A percentile compares a stretch with the other conserved stretches of the same genome.
Evolutionary conservation across 2,888 invertebrate genomes (phyloP).

Genomic region (Chouioia cunea): DNA sequence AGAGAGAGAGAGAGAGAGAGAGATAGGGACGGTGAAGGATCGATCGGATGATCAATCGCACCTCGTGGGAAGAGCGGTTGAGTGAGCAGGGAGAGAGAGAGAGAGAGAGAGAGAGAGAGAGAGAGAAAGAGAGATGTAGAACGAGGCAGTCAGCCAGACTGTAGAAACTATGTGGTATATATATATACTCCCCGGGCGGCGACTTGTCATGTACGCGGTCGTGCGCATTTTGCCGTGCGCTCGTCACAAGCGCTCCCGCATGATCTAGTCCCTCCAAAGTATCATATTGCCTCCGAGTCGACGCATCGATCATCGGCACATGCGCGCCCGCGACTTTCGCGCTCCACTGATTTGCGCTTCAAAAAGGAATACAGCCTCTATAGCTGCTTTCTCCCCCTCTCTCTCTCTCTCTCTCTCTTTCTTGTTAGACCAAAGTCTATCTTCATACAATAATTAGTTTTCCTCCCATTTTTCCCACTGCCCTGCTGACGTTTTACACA

Average conservation of each 20-base stretch:
- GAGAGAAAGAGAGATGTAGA: not conserved
- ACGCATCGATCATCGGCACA: slow-evolving; percentile 34
- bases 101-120: not conserved
- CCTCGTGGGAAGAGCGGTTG: slow-evolving; percentile 54
- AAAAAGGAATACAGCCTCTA: no score
- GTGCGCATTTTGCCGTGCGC: not conserved
- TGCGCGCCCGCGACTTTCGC: no score
- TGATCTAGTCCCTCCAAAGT: slow-evolving; percentile 8
- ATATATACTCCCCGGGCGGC: not conserved
- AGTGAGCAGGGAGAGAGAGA: not conserved
- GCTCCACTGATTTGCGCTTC: no score
- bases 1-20: no score
- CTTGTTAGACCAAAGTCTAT: not conserved
- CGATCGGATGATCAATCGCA: slow-evolving; percentile 51
- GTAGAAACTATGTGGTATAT: not conserved
- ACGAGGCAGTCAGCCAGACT: not conserved
- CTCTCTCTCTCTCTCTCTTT: no score
- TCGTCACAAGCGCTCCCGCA: no score
- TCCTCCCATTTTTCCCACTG: not conserved
- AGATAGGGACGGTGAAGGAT: not conserved
- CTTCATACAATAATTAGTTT: slow-evolving; percentile 28
- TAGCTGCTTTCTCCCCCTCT: no score
- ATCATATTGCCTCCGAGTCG: slow-evolving; percentile 40
- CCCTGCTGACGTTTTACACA: slow-evolving; percentile 4
- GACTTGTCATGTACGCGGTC: slow-evolving; percentile 17